Evolutionary conservation across 1,140 invertebrate genomes (phyloP).

Genomic region (Dryas iulia): DNA sequence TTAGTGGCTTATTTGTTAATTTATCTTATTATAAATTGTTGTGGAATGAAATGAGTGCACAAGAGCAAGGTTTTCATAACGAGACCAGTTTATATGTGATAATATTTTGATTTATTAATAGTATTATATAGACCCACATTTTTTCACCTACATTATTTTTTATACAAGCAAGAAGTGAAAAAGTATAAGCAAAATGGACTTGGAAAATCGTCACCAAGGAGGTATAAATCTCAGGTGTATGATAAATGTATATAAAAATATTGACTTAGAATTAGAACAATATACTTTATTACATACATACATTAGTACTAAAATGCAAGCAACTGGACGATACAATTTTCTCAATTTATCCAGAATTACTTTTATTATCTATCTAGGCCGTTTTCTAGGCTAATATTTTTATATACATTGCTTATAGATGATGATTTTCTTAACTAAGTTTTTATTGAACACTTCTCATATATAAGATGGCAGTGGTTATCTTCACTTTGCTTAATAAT

Average conservation of each 20-base stretch:
- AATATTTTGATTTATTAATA: background rate
- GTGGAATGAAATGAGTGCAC: constrained; percentile 9
- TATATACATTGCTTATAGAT: background rate
- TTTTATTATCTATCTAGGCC: constrained; percentile 2
- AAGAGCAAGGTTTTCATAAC: background rate
- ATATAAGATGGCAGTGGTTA: background rate
- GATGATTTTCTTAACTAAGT: background rate
- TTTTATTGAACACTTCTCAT: background rate
- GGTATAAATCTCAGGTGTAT: background rate
- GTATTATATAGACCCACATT: background rate
- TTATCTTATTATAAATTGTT: constrained; percentile 5
- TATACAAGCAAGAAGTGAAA: background rate
- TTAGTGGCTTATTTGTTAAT: constrained; percentile 10
- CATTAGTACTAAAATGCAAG: background rate
- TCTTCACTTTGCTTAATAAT: background rate
- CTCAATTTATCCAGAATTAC: background rate
- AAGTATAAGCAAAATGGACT: background rate
- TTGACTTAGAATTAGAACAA: background rate
- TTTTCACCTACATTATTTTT: background rate
- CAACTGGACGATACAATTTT: background rate
- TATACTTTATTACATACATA: background rate
- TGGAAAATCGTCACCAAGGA: background rate
- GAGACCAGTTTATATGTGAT: background rate
- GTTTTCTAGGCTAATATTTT: constrained; percentile 1
- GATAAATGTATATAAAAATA: constrained; percentile 4